A percentile compares a stretch with the other conserved stretches of the same genome.
Evolutionary conservation across 2,113 vertebrate species (phyloP).

Genomic region (Nicator chloris): DNA sequence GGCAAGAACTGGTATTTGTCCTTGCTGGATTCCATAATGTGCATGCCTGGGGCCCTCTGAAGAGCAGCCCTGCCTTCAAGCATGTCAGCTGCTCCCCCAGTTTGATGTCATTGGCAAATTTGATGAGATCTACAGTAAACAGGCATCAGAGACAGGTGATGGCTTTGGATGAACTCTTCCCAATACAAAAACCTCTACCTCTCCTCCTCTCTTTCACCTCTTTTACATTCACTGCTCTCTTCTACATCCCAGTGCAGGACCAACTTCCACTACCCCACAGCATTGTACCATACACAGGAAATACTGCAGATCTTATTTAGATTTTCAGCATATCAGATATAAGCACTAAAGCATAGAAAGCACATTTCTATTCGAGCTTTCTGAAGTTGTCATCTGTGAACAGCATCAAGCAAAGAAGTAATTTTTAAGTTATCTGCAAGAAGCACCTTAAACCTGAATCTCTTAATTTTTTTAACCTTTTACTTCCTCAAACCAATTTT

Average conservation of each 20-base stretch:
- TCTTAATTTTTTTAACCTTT: neutral
- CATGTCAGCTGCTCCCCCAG: fast-evolving
- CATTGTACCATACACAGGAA: neutral
- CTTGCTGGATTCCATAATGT: neutral
- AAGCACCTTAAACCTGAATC: neutral
- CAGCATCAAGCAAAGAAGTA: neutral
- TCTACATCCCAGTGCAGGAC: neutral
- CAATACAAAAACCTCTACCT: neutral
- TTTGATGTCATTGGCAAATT: neutral
- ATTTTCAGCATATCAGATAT: neutral
- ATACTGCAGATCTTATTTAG: neutral
- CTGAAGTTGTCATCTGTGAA: neutral
- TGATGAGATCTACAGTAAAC: neutral
- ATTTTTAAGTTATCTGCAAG: neutral
- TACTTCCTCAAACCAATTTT: neutral
- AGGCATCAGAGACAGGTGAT: neutral
- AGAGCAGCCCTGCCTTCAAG: neutral
- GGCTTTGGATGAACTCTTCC: neutral
- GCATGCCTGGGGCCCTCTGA: neutral
- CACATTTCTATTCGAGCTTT: neutral
- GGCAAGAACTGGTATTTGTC: neutral
- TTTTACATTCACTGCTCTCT: neutral
- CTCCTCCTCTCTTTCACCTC: neutral
- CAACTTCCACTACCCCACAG: neutral
- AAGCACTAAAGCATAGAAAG: neutral